Evolutionary conservation across 2,797 vertebrate species (phyloP).

Genomic region (Poecilia picta): DNA sequence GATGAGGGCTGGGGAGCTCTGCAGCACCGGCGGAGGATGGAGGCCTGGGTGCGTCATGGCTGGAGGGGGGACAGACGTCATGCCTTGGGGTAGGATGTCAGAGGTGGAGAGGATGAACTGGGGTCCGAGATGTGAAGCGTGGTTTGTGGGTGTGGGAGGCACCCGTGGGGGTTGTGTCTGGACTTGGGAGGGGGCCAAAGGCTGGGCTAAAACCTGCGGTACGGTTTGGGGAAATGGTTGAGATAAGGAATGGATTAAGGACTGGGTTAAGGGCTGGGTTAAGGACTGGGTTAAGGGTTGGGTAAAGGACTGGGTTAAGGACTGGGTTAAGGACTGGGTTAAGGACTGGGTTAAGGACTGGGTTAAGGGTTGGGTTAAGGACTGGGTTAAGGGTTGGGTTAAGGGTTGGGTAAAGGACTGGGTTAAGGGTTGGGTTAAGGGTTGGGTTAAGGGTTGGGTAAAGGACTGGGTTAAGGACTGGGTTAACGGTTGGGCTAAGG

Average conservation of each 20-base stretch:
- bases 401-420: background rate
- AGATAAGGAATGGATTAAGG: constrained; percentile 12
- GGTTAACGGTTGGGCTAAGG: background rate
- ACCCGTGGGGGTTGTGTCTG: constrained; percentile 63
- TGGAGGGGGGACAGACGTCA: constrained; percentile 83
- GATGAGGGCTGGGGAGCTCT: constrained; percentile 84
- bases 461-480: background rate
- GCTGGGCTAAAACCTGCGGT: constrained; percentile 1
- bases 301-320: background rate
- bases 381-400: background rate
- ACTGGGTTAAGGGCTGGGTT: background rate
- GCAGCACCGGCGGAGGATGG: constrained; percentile 77
- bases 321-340: background rate
- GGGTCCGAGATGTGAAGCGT: constrained; percentile 64
- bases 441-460: background rate
- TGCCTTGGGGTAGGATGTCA: constrained; percentile 82
- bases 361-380: background rate
- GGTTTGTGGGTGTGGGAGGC: constrained; percentile 76
- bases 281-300: background rate
- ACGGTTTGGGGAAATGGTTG: constrained; percentile 26
- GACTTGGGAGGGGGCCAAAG: background rate
- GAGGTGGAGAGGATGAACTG: constrained; percentile 82
- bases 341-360: background rate
- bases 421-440: background rate
- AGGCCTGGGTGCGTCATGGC: constrained; percentile 55